Evolutionary conservation across 2,888 invertebrate genomes (phyloP), one percentile per base, ranked within the genome.

Genomic region (Drosophila borealis): DNA sequence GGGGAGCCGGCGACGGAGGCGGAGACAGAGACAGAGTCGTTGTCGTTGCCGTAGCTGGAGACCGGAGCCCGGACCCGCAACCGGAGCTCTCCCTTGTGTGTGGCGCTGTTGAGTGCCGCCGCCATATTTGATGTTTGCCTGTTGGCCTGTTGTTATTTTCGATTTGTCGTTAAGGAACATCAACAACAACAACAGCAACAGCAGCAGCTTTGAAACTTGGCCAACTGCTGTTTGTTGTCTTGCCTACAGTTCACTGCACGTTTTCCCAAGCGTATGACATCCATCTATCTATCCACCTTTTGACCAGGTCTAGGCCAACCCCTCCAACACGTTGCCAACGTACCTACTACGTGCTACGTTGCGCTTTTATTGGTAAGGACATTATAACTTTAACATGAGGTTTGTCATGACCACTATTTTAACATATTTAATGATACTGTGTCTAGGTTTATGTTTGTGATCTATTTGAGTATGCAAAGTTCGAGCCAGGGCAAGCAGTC

Each of bases 71-170:
- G 41, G 41, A 17, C 41, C 51, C 21, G 21, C 13, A 19, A 44
- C 9, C 50, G 17, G 34, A 56, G 11, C 42, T 37, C 69, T 79
- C 79, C 72, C 75, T 65, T 45, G 75, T 67, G 81, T 65, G 54
- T 54, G 49, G 36, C 54, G 60, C 61, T 67, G 59, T 53, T 65
- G 71, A 72, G 67, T 63, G 81, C 70, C 53, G 71, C 44, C 70
- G 80, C 75, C 73, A 86, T 82, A 74, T 86, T 84, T 81, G 75
- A 75, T 88, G 81, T 80, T 88, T 80, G 83, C 78, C 75, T 67
- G 70, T 87, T 84, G 79, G 81, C 69, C 68, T 75, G 74, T 78
- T 84, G 78, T 84, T 79, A 66, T 79, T 74, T 83, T 78, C 78
- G 80, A 80, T 80, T 76, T 77, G 80, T 73, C 64, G 77, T 73